phyloP scores from a whole-genome alignment of 2,113 vertebrate species.

The Ahaetulla prasina region DNA sequence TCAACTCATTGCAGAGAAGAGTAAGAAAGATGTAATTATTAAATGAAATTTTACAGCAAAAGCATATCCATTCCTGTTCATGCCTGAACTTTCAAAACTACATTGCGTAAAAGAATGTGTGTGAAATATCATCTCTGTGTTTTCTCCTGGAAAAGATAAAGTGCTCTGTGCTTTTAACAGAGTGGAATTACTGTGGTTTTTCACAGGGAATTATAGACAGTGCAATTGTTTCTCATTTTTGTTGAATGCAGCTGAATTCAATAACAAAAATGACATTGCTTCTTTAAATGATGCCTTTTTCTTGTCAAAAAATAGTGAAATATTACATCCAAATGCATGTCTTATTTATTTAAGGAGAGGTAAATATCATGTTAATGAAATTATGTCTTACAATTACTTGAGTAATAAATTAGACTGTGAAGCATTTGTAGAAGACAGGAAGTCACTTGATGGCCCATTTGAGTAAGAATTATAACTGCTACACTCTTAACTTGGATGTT shows the following conservation, averaged over 20 bases:
- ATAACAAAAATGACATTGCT: not conserved
- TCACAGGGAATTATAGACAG: not conserved
- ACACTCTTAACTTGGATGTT: constrained; percentile 42
- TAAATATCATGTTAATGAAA: constrained; percentile 44
- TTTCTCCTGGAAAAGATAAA: not conserved
- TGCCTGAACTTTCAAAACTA: not conserved
- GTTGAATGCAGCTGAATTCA: not conserved
- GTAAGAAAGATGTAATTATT: not conserved
- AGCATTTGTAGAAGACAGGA: constrained; percentile 40
- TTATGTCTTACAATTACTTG: constrained; percentile 24
- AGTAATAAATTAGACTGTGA: constrained; percentile 23
- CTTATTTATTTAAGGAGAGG: constrained; percentile 36
- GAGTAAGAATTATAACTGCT: constrained; percentile 50
- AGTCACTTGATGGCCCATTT: constrained; percentile 48
- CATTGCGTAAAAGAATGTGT: not conserved
- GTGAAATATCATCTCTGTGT: not conserved
- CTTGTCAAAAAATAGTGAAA: constrained; percentile 34
- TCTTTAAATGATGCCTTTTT: not conserved
- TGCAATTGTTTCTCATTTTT: not conserved
- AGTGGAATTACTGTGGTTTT: not conserved
- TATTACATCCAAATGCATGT: constrained; percentile 41
- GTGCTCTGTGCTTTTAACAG: not conserved
- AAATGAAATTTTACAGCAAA: not conserved
- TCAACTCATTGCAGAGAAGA: not conserved
- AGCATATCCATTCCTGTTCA: not conserved